phyloP scores from a whole-genome alignment of 2,113 vertebrate species.

The Hyperoodon ampullatus region DNA sequence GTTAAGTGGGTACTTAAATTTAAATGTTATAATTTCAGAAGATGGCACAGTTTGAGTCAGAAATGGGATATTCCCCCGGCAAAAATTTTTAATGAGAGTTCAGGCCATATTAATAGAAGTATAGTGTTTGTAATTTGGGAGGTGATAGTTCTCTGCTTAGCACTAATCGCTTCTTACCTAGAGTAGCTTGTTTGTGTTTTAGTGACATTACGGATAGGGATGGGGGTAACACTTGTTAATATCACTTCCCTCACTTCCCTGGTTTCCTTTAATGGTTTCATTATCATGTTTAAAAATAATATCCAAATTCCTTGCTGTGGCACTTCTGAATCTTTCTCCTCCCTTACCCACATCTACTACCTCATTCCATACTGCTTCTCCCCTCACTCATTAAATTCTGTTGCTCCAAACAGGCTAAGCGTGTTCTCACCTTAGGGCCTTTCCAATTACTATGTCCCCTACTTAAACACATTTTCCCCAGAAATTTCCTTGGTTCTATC shows the following conservation, averaged over 20 bases:
- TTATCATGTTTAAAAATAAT: neutral
- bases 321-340: neutral
- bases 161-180: neutral
- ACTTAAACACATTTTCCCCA: neutral
- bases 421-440: neutral
- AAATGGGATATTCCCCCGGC: neutral
- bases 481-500: neutral
- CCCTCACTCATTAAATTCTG: neutral
- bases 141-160: neutral
- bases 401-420: neutral
- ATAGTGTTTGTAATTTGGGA: neutral
- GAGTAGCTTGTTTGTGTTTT: neutral
- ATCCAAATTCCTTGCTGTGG: neutral
- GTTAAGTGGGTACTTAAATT: neutral
- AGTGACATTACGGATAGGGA: neutral
- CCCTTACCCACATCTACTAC: neutral
- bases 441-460: neutral
- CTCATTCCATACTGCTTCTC: neutral
- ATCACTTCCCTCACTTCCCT: neutral
- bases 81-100: neutral
- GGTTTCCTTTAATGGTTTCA: neutral
- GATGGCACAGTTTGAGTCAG: neutral
- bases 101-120: neutral
- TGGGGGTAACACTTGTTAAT: neutral
- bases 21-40: slow-evolving; percentile 2